Base-by-base conservation (phyloP, 2,888 invertebrate species). In the Meteorus cinctellus region DNA sequence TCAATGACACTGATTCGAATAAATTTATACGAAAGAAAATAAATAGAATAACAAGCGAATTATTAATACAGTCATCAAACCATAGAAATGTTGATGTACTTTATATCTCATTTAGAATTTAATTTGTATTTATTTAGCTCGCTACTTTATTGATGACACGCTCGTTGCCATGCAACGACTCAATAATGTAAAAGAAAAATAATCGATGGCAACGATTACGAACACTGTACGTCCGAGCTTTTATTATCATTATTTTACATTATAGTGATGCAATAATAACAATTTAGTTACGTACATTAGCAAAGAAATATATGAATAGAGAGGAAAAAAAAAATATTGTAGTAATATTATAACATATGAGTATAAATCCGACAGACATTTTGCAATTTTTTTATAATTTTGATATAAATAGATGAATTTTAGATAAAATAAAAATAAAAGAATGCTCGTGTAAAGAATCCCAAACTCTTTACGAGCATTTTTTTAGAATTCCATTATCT, bases 181-280 rank as follows among this genome's bases (percentile, higher is more conserved):
- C 55, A 19, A 19, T 19, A 55, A 55, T 19, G 55, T n/a, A 55
- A 19, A n/a, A 55, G n/a, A 55, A 19, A 19, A 55, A 55, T 19
- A 55, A 55, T 48, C 48, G n/a, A 48, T 48, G 48, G 16, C 48
- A 48, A 48, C 48, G 48, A 48, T n/a, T 48, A n/a, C 48, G n/a
- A 48, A n/a, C 48, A 48, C 48, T n/a, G 16, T n/a, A 48, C n/a
- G 48, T n/a, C 16, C 14, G 48, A n/a, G n/a, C n/a, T 16, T n/a
- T 48, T 48, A 41, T 16, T 48, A 48, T 48, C 14, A 48, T 48
- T 48, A 16, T 48, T 16, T 48, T 48, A 16, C 48, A 48, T 48
- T 48, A 48, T 48, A 4, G 3, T n/a, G 16, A 48, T n/a, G n/a
- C 41, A 41, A 41, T 41, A 41, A 41, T 41, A 41, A 41, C 8